Percentiles rank a stretch among this genome's conserved stretches.
Evolutionary conservation across 2,113 vertebrate species (phyloP).

Genomic region (Gobius niger): DNA sequence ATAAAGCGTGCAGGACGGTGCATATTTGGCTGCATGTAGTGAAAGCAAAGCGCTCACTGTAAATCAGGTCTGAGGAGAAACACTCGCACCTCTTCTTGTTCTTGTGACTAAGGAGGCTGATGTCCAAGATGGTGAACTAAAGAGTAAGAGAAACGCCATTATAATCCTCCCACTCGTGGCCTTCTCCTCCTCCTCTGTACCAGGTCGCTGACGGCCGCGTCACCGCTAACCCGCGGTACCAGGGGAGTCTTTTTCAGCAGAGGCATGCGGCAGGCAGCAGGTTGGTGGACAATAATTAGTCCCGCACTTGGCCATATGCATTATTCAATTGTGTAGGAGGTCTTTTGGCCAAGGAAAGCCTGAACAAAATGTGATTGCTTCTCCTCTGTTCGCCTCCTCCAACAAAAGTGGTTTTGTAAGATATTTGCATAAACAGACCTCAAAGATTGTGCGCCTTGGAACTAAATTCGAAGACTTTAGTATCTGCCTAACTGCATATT

Average conservation of each 20-base stretch:
- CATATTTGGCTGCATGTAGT: no score
- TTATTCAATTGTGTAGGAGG: slow-evolving; percentile 74
- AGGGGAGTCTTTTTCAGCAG: slow-evolving; percentile 53
- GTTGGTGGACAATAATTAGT: slow-evolving; percentile 73
- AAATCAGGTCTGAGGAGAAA: no score
- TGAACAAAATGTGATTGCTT: slow-evolving; percentile 46
- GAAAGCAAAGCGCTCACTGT: no score
- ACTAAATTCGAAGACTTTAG: neutral
- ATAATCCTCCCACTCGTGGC: slow-evolving; percentile 54
- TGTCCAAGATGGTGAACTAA: neutral
- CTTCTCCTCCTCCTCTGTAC: slow-evolving; percentile 44
- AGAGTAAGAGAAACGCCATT: neutral
- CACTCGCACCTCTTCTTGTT: no score
- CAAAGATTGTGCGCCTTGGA: slow-evolving; percentile 12
- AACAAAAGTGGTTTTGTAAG: slow-evolving; percentile 38
- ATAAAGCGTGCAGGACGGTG: no score
- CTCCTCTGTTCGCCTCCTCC: slow-evolving; percentile 39
- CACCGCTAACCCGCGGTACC: slow-evolving; percentile 50
- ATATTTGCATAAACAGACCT: slow-evolving; percentile 19
- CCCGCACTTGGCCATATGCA: slow-evolving; percentile 69
- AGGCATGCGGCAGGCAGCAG: slow-evolving; percentile 20
- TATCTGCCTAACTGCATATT: neutral
- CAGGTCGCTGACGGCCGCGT: slow-evolving; percentile 31
- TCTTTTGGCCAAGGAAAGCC: slow-evolving; percentile 54
- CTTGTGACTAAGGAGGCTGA: no score